Evolutionary conservation across 2,797 vertebrate species (phyloP).

Genomic region (Gila robusta): DNA sequence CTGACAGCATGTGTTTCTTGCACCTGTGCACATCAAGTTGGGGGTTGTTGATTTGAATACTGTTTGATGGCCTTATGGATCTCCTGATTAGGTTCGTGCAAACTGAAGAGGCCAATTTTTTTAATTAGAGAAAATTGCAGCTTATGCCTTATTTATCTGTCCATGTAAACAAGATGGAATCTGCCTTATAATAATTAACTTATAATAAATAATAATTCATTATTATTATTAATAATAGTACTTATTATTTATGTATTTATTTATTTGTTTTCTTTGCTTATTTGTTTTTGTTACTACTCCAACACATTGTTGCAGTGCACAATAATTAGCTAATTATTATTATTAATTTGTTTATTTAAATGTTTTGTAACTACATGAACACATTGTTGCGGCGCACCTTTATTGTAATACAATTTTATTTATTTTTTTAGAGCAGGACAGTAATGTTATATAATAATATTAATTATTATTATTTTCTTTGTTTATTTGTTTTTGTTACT

Average conservation of each 20-base stretch:
- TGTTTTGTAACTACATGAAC: background rate
- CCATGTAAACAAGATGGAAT: background rate
- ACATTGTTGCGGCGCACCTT: background rate
- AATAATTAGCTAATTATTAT: background rate
- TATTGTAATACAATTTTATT: background rate
- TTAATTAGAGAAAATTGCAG: slow-evolving; percentile 2
- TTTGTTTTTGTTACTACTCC: background rate
- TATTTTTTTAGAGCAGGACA: background rate
- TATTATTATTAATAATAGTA: background rate
- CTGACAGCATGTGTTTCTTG: slow-evolving; percentile 9
- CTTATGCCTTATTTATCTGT: slow-evolving; percentile 5
- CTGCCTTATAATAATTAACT: background rate
- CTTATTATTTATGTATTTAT: background rate
- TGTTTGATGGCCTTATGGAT: slow-evolving; percentile 10
- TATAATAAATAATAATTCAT: background rate
- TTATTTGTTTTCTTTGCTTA: background rate
- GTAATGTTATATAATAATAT: background rate
- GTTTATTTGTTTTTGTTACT: background rate
- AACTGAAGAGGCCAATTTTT: slow-evolving; percentile 29
- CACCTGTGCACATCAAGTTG: slow-evolving; percentile 19
- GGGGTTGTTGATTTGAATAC: background rate
- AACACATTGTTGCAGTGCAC: background rate
- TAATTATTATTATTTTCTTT: background rate
- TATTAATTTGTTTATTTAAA: background rate
- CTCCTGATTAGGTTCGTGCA: background rate